phyloP scores from a whole-genome alignment of 1,140 invertebrate species.

The Zophobas morio region DNA sequence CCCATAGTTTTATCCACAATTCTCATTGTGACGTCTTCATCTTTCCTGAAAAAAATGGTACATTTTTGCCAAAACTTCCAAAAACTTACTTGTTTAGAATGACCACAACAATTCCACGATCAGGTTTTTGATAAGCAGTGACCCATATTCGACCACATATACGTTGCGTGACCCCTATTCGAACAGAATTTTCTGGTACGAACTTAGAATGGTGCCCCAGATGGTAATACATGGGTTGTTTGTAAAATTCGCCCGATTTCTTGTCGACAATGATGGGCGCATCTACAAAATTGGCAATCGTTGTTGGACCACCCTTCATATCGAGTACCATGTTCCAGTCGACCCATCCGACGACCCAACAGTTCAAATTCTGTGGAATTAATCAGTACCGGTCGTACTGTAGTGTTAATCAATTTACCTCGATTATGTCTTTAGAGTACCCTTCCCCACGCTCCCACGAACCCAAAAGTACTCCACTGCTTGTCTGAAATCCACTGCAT shows the following conservation, averaged over 20 bases:
- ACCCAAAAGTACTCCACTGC: slow-evolving; percentile 5
- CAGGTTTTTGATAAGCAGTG: slow-evolving; percentile 70
- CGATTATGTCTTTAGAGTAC: slow-evolving; percentile 81
- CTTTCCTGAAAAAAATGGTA: slow-evolving; percentile 7
- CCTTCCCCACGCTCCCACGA: slow-evolving; percentile 74
- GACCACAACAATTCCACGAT: slow-evolving; percentile 69
- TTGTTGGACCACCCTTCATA: slow-evolving; percentile 78
- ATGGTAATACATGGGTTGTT: slow-evolving; percentile 80
- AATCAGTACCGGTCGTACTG: slow-evolving; percentile 67
- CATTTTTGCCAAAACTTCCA: not conserved
- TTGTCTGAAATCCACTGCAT: slow-evolving; percentile 63
- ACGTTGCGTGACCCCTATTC: slow-evolving; percentile 60
- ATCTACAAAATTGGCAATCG: slow-evolving; percentile 77
- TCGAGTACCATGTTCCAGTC: slow-evolving; percentile 85
- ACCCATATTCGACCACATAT: slow-evolving; percentile 57
- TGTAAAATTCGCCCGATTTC: slow-evolving; percentile 74
- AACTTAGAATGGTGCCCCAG: slow-evolving; percentile 79
- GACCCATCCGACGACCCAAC: slow-evolving; percentile 75
- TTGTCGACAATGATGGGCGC: slow-evolving; percentile 77
- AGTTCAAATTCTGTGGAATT: slow-evolving; percentile 71
- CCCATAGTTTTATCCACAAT: slow-evolving; percentile 45
- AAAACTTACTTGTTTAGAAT: slow-evolving; percentile 39
- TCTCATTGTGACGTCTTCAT: not conserved
- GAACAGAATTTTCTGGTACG: slow-evolving; percentile 68
- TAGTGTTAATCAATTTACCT: slow-evolving; percentile 67